These are phyloP conservation scores for Garrulus glandarius DNA, from an alignment of 2,797 vertebrate species.

Conservation along the genomic window DNA sequence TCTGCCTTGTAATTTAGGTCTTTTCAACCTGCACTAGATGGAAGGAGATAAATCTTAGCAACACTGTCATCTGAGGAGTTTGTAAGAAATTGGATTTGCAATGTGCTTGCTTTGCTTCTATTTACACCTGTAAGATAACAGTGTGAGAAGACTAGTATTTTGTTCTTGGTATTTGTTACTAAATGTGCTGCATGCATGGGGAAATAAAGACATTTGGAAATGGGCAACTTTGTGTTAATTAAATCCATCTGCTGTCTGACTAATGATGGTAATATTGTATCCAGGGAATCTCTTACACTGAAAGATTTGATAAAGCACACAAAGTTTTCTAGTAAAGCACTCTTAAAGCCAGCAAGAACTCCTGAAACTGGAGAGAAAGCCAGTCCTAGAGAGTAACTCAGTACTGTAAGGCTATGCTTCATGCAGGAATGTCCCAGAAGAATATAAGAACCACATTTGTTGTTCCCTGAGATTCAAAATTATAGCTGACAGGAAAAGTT, in stretches of 20 bases:
- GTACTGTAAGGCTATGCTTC: neutral
- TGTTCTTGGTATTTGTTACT: constrained; percentile 19
- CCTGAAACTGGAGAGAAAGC: neutral
- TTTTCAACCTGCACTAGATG: neutral
- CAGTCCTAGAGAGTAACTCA: neutral
- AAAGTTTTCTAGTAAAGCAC: neutral
- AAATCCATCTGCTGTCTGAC: constrained; percentile 33
- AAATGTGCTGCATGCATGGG: neutral
- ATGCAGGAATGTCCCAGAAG: neutral
- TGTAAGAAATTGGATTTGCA: neutral
- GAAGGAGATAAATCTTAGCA: neutral
- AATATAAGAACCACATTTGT: neutral
- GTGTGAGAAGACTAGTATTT: neutral
- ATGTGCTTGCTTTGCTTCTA: neutral
- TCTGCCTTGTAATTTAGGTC: neutral
- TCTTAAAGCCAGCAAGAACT: neutral
- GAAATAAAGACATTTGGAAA: constrained; percentile 18
- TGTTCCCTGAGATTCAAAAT: neutral
- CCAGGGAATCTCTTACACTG: neutral
- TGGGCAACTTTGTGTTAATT: constrained; percentile 13
- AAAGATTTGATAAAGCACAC: neutral
- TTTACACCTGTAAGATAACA: neutral
- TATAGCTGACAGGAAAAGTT: neutral
- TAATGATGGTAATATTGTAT: constrained; percentile 6
- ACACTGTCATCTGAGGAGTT: neutral